Conservation (phyloP, 2,797 vertebrate species). For the Vireo griseus region DNA sequence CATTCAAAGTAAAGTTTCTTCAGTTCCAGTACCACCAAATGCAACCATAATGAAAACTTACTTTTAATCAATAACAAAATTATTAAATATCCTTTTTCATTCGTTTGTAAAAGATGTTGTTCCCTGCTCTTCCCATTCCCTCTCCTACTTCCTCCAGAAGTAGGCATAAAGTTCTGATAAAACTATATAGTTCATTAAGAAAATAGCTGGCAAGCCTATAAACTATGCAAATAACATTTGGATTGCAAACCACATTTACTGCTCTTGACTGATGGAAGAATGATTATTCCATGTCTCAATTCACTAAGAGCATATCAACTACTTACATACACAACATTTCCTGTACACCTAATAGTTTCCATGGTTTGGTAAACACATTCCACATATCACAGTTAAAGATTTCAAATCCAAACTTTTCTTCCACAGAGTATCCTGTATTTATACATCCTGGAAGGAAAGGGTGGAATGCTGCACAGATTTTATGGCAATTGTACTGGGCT, state of each 20-base stretch:
- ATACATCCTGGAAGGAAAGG: not conserved
- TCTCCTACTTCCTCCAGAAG: not conserved
- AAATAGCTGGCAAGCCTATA: conserved; percentile 2
- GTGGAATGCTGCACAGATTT: not conserved
- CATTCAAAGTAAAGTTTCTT: not conserved
- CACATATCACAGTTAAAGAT: not conserved
- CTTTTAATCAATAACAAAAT: not conserved
- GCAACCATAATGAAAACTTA: not conserved
- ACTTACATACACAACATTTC: not conserved
- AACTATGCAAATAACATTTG: not conserved
- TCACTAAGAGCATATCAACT: not conserved
- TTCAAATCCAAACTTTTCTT: not conserved
- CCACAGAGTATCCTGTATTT: not conserved
- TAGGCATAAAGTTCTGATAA: not conserved
- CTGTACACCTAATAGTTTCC: not conserved
- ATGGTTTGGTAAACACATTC: conserved; percentile 9
- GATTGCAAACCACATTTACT: not conserved
- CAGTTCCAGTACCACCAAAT: not conserved
- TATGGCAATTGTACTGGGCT: not conserved
- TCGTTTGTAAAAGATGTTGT: not conserved
- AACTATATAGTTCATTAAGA: not conserved
- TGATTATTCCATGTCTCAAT: not conserved
- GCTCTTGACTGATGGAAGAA: conserved; percentile 16
- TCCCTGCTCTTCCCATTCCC: not conserved
- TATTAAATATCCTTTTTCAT: not conserved